Evolutionary conservation across 1,140 invertebrate species (phyloP).

Genomic region (Penaeus indicus): DNA sequence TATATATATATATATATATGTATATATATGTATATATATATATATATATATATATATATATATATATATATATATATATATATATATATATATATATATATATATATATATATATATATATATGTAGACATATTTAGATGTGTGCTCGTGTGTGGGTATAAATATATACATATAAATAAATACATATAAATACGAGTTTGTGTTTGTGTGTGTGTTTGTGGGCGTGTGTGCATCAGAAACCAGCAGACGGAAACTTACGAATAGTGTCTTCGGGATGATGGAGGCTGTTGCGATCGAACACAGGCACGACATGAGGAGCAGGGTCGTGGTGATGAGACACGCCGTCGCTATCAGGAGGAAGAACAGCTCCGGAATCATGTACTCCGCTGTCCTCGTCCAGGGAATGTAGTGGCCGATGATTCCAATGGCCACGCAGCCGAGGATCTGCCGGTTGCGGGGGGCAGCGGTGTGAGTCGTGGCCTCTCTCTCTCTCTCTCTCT

Average conservation of each 20-base stretch:
- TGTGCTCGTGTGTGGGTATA: too few species aligned
- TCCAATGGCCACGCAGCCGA: slow-evolving; percentile 81
- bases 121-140: too few species aligned
- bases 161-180: neutral
- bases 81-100: too few species aligned
- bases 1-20: too few species aligned
- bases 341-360: slow-evolving; percentile 80
- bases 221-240: neutral
- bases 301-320: slow-evolving; percentile 80
- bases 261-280: slow-evolving; percentile 85
- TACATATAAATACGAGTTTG: too few species aligned
- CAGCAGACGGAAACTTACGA: slow-evolving; percentile 77
- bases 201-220: too few species aligned
- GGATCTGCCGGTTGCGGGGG: slow-evolving; percentile 72
- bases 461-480: too few species aligned
- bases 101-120: too few species aligned
- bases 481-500: too few species aligned
- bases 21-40: too few species aligned
- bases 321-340: slow-evolving; percentile 83
- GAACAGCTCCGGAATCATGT: slow-evolving; percentile 76
- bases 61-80: too few species aligned
- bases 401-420: slow-evolving; percentile 76
- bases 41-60: neutral
- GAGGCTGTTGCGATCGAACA: slow-evolving; percentile 82
- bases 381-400: slow-evolving; percentile 67